A percentile compares a stretch with the other conserved stretches of the same genome.
phyloP scores from a whole-genome alignment of 2,888 invertebrate genomes.

The Lasiommata megera region DNA sequence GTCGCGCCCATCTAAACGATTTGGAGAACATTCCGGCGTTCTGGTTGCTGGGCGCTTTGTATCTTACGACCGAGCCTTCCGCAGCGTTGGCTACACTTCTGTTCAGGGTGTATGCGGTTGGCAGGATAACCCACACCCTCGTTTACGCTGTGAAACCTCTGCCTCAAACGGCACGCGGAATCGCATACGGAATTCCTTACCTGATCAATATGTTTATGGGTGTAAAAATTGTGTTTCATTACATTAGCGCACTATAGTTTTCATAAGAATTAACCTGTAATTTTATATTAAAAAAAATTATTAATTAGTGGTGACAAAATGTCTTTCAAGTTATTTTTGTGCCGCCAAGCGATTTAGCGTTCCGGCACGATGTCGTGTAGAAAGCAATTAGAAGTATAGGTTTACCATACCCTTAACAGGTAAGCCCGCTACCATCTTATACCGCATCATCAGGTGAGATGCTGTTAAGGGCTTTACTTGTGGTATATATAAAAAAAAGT shows the following conservation, averaged over 20 bases:
- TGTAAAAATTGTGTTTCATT: conserved; percentile 46
- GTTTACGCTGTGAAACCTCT: conserved; percentile 83
- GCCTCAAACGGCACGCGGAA: conserved; percentile 76
- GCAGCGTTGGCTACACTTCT: conserved; percentile 32
- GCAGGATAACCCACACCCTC: conserved; percentile 81
- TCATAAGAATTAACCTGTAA: too few relatives aligned
- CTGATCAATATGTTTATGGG: conserved; percentile 60
- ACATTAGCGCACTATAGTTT: conserved; percentile 67
- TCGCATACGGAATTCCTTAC: conserved; percentile 52
- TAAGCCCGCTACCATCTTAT: too few relatives aligned
- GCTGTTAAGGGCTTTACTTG: too few relatives aligned
- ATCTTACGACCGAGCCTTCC: conserved; percentile 73
- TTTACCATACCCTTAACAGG: too few relatives aligned
- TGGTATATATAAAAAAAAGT: too few relatives aligned
- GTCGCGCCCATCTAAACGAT: conserved; percentile 85
- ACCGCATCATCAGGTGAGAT: too few relatives aligned
- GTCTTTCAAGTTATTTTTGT: too few relatives aligned
- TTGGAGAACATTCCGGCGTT: conserved; percentile 87
- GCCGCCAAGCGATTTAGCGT: too few relatives aligned
- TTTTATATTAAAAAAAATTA: too few relatives aligned
- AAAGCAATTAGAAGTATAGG: too few relatives aligned
- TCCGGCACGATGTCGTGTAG: too few relatives aligned
- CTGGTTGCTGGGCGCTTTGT: conserved; percentile 81
- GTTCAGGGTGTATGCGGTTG: conserved; percentile 64
- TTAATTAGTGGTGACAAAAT: too few relatives aligned